Conservation (phyloP, 30 jellyfish, hydroid and myxozoan species). For the Aurelia sp. region DNA sequence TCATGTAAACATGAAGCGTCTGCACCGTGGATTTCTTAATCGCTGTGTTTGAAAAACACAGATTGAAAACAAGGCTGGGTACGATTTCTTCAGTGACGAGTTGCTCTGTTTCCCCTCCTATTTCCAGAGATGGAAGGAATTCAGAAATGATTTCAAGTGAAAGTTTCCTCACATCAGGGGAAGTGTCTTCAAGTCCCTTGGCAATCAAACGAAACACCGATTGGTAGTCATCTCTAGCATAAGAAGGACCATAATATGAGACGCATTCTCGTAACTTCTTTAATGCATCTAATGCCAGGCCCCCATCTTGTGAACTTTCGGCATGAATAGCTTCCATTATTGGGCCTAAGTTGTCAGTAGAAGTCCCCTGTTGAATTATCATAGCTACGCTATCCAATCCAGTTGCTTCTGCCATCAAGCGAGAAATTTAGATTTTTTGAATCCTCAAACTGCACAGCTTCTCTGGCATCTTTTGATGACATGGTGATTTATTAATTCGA, state of each 20-base stretch:
- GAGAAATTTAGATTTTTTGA: background rate
- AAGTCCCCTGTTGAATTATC: slow-evolving; percentile 38
- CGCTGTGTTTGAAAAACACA: slow-evolving; percentile 68
- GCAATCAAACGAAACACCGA: slow-evolving; percentile 55
- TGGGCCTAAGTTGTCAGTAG: slow-evolving; percentile 60
- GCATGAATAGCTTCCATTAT: slow-evolving; percentile 43
- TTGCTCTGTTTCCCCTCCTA: slow-evolving; percentile 46
- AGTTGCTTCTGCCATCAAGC: slow-evolving; percentile 2
- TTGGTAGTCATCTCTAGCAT: slow-evolving; percentile 25
- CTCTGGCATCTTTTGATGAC: slow-evolving; percentile 31
- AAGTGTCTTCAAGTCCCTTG: slow-evolving; percentile 54
- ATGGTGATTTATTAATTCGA: slow-evolving; percentile 23
- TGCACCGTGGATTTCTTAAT: slow-evolving; percentile 80
- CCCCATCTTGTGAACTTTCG: slow-evolving; percentile 33
- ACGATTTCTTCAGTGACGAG: slow-evolving; percentile 53
- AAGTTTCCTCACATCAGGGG: slow-evolving; percentile 58
- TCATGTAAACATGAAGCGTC: slow-evolving; percentile 86
- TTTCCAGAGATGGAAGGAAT: slow-evolving; percentile 54
- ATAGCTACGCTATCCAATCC: slow-evolving; percentile 64
- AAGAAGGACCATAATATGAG: slow-evolving; percentile 43
- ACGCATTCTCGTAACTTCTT: slow-evolving; percentile 56
- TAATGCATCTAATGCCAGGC: slow-evolving; percentile 38
- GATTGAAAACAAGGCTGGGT: slow-evolving; percentile 78
- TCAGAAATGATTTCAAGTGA: slow-evolving; percentile 74
- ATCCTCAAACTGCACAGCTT: background rate